phyloP scores from a whole-genome alignment of 2,888 invertebrate genomes.

The Heteropelma amictum region DNA sequence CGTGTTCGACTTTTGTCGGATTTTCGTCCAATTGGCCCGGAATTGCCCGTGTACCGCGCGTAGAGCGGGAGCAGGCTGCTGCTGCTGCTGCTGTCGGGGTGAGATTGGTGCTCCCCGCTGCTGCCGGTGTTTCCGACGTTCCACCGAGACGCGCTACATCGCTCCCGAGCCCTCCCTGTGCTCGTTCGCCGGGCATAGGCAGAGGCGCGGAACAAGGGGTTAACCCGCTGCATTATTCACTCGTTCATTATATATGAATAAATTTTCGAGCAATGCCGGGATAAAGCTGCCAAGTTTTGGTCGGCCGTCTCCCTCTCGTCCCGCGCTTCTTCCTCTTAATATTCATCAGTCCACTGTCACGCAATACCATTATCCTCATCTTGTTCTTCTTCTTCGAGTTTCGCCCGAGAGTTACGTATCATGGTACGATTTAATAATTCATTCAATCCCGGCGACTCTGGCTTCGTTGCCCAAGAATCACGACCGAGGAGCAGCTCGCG shows the following conservation, averaged over 20 bases:
- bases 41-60: no score
- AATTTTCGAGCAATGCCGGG: constrained; percentile 78
- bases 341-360: constrained; percentile 77
- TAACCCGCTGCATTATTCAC: constrained; percentile 76
- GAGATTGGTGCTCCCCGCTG: no score
- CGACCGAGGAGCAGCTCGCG: no score
- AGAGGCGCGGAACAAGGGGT: constrained; percentile 76
- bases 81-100: no score
- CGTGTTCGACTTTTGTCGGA: no score
- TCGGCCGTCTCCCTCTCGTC: constrained; percentile 50
- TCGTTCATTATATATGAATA: constrained; percentile 78
- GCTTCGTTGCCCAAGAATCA: constrained; percentile 38
- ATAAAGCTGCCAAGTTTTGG: constrained; percentile 78
- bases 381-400: constrained; percentile 66
- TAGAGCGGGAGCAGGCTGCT: no score
- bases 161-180: constrained; percentile 60
- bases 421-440: constrained; percentile 49
- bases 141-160: no score
- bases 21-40: no score
- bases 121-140: no score
- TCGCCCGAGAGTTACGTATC: constrained; percentile 66
- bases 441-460: constrained; percentile 33
- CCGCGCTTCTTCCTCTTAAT: constrained; percentile 68
- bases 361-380: constrained; percentile 75
- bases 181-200: constrained; percentile 63